Percentiles rank a stretch among this genome's conserved stretches.
phyloP scores from a whole-genome alignment of 2,113 vertebrate species.

The Platycercus adscitus region DNA sequence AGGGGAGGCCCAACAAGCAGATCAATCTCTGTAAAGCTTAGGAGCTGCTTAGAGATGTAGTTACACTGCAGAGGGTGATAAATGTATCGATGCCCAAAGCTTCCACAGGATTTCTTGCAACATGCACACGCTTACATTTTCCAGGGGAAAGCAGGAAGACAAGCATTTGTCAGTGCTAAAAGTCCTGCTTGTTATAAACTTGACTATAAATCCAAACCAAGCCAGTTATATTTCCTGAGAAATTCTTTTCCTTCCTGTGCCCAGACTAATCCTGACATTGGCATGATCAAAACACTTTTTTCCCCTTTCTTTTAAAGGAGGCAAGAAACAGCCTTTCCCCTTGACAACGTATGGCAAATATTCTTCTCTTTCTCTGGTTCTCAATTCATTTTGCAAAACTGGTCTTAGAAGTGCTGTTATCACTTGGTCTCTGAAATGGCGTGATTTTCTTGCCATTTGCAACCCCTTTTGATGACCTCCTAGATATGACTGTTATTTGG shows the following conservation, averaged over 20 bases:
- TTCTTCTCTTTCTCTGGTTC: not conserved
- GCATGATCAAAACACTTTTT: not conserved
- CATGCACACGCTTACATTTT: accelerated
- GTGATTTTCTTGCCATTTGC: not conserved
- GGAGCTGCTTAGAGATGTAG: not conserved
- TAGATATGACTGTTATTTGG: not conserved
- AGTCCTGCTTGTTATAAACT: not conserved
- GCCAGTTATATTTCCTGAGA: not conserved
- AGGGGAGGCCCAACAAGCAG: not conserved
- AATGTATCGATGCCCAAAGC: not conserved
- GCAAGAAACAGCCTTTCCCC: not conserved
- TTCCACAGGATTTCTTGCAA: not conserved
- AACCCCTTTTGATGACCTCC: not conserved
- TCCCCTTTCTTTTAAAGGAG: not conserved
- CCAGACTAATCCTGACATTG: not conserved
- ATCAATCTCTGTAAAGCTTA: not conserved
- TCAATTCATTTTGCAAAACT: not conserved
- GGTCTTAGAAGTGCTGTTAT: not conserved
- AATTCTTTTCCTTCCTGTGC: not conserved
- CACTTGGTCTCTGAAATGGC: not conserved
- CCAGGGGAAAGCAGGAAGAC: not conserved
- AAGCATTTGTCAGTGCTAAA: not conserved
- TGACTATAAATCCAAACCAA: not conserved
- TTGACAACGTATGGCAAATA: not conserved
- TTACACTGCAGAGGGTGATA: not conserved